Percentiles rank a stretch among this genome's conserved stretches.
phyloP scores from a whole-genome alignment of 1,140 invertebrate species.

The Chironomus striatipennis region DNA sequence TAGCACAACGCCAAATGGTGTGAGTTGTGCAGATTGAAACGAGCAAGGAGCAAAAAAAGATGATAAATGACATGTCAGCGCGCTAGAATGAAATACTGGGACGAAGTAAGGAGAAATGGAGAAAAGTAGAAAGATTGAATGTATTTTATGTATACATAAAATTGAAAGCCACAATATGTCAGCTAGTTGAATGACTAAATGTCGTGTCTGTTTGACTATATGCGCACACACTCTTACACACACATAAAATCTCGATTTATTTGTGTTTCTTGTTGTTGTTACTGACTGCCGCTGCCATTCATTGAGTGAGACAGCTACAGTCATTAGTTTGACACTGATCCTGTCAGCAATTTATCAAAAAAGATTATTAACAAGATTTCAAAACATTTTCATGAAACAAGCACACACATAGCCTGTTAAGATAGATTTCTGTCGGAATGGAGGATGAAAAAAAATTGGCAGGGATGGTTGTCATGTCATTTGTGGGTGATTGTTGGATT shows the following conservation, averaged over 20 bases:
- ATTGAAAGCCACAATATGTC: constrained; percentile 5
- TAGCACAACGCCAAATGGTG: neutral
- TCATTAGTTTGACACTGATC: constrained; percentile 23
- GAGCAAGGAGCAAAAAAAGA: neutral
- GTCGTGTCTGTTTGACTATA: neutral
- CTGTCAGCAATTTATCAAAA: constrained; percentile 23
- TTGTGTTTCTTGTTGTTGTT: neutral
- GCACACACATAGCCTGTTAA: neutral
- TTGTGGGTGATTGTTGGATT: too few relatives aligned
- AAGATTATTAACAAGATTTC: constrained; percentile 22
- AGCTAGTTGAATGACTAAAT: neutral
- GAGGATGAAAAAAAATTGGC: too few relatives aligned
- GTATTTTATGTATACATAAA: neutral
- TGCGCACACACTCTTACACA: neutral
- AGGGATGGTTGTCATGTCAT: too few relatives aligned
- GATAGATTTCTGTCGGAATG: too few relatives aligned
- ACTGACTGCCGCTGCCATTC: neutral
- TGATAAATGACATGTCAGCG: constrained; percentile 23
- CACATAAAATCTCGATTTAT: neutral
- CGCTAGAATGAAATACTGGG: constrained; percentile 11
- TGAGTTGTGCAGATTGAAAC: neutral
- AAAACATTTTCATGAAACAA: constrained; percentile 9
- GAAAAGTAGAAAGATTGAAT: neutral
- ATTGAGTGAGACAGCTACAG: constrained; percentile 21
- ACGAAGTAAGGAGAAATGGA: neutral